A percentile compares a stretch with the other conserved stretches of the same genome.
Conservation (phyloP, 1,140 invertebrate genomes). For the Drosophila subpulchrella region DNA sequence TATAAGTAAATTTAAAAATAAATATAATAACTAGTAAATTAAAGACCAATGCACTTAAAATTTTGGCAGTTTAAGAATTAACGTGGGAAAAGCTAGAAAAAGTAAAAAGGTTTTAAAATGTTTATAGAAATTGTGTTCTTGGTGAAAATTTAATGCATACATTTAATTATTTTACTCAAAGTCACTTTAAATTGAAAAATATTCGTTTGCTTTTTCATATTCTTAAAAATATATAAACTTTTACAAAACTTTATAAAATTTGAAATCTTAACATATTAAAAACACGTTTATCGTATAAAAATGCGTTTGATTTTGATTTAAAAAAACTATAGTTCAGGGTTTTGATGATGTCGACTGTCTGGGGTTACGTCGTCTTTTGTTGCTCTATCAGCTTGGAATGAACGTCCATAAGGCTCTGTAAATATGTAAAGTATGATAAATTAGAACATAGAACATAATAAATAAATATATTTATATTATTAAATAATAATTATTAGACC, state of each 20-base stretch:
- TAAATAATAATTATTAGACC: too few species aligned
- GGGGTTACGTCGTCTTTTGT: slow-evolving; percentile 37
- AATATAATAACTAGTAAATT: neutral
- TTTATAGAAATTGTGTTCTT: too few species aligned
- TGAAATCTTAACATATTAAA: neutral
- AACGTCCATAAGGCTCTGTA: slow-evolving; percentile 78
- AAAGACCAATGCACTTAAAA: neutral
- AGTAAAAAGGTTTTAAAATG: too few species aligned
- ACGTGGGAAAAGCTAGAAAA: neutral
- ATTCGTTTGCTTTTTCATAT: neutral
- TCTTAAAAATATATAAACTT: neutral
- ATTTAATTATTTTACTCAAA: too few species aligned
- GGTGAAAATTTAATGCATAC: too few species aligned
- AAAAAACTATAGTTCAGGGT: slow-evolving; percentile 4
- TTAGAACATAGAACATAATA: too few species aligned
- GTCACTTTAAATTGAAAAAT: neutral
- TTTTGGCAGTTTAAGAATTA: too few species aligned
- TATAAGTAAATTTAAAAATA: slow-evolving; percentile 9
- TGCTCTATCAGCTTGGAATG: slow-evolving; percentile 77
- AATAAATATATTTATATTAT: too few species aligned
- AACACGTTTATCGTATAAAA: neutral
- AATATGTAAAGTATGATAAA: slow-evolving; percentile 6
- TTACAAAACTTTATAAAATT: neutral
- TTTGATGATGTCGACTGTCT: neutral
- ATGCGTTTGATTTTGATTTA: slow-evolving; percentile 12